Base-by-base conservation (phyloP, 1,140 invertebrate genomes). In the Parapsyche elsis region DNA sequence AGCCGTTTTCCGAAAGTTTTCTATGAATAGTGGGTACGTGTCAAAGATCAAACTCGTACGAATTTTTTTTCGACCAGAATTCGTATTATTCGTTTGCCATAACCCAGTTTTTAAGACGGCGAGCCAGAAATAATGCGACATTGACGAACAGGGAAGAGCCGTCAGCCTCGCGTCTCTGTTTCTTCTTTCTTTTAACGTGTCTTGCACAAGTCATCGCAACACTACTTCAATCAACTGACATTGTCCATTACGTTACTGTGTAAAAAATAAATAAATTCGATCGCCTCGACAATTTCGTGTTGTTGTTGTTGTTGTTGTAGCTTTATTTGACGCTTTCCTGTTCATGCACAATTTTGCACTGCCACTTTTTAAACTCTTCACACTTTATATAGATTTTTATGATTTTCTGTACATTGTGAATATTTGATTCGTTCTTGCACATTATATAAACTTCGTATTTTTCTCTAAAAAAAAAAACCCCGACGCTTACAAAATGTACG, bases 71-170 rank as follows among this genome's bases (percentile, higher is more conserved):
- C 19, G 5, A 12, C 64, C 64, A 26, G 64, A 67, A 26, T 67
- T 10, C 64, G 64, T 26, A 67, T 67, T 67, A 67, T 67, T 26
- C 64, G 64, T 67, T 67, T 23, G 64, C 64, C 64, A 67, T 67
- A 67, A 67, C 64, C 64, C 64, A 67, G 64, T 67, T 67, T 67
- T 30, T 12, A 2, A 5, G 64, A 61, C 24, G 64, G 23, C 24
- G 64, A 4, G 64, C 64, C 64, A 67, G 64, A 67, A 67, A 67
- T 67, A 67, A 21, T 24, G 64, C 64, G 64, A 67, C 64, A 67
- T 67, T 67, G 64, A 67, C 64, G 64, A 67, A 67, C 64, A 26
- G 59, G 59, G 59, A 61, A 61, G 59, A 61, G 59, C 59, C 59
- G 64, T 67, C 64, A 67, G 64, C 64, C 24, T 61, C 57, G n/a